Evolutionary conservation across 2,113 vertebrate species (phyloP).

Genomic region (Typhlomys cinereus): DNA sequence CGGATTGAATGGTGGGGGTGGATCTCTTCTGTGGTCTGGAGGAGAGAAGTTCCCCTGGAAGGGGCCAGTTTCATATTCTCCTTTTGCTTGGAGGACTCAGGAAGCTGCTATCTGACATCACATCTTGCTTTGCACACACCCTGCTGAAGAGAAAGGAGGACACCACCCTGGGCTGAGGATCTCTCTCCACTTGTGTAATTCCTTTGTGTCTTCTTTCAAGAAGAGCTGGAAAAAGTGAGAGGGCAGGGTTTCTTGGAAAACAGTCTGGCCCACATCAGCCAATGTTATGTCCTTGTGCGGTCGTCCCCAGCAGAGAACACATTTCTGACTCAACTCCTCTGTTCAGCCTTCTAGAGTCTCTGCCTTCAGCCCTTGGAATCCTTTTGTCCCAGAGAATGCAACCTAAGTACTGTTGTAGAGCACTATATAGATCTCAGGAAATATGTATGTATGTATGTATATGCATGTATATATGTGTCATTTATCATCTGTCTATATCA

Average conservation of each 20-base stretch:
- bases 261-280: slow-evolving; percentile 76
- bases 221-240: slow-evolving; percentile 64
- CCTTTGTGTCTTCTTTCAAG: slow-evolving; percentile 13
- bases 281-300: slow-evolving; percentile 80
- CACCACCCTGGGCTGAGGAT: not conserved
- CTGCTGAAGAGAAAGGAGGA: not conserved
- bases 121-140: not conserved
- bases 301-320: slow-evolving; percentile 75
- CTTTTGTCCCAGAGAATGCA: slow-evolving; percentile 5
- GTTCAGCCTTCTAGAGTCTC: not conserved
- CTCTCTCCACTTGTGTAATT: slow-evolving; percentile 44
- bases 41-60: not conserved
- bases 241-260: slow-evolving; percentile 68
- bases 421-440: not conserved
- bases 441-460: no score
- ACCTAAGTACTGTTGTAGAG: not conserved
- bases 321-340: slow-evolving; percentile 62
- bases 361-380: not conserved
- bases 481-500: no score
- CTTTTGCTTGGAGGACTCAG: not conserved
- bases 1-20: not conserved
- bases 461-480: no score
- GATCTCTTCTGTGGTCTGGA: not conserved
- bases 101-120: not conserved
- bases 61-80: not conserved